Percentiles rank a stretch among this genome's conserved stretches.
Evolutionary conservation across 2,888 invertebrate species (phyloP).

Genomic region (Netelia melanura): DNA sequence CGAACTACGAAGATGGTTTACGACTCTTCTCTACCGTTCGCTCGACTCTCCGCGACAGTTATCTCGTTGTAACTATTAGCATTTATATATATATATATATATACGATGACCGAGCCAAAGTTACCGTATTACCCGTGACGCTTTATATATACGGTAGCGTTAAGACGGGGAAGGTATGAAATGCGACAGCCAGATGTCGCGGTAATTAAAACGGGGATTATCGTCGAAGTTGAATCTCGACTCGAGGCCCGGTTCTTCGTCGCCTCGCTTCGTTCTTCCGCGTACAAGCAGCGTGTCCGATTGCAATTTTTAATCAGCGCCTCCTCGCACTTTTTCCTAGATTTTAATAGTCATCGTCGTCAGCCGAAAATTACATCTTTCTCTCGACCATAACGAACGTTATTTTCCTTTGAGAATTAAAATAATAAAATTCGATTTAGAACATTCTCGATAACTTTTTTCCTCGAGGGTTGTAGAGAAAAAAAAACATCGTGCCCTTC

Average conservation of each 20-base stretch:
- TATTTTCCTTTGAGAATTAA: not conserved
- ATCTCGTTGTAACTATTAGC: conserved; percentile 77
- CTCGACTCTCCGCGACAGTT: conserved; percentile 69
- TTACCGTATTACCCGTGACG: conserved; percentile 43
- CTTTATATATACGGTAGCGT: conserved; percentile 43
- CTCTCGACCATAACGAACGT: not conserved
- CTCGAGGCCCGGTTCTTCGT: conserved; percentile 42
- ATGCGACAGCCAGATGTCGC: conserved; percentile 83
- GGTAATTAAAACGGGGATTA: conserved; percentile 83
- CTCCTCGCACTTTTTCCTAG: conserved; percentile 30
- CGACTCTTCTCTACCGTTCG: conserved; percentile 27
- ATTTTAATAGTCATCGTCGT: conserved; percentile 22
- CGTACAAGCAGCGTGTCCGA: conserved; percentile 59
- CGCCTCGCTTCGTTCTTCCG: conserved; percentile 28
- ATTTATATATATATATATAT: conserved; percentile 16
- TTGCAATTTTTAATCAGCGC: conserved; percentile 62
- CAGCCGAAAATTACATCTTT: not conserved
- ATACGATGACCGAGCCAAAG: conserved; percentile 49
- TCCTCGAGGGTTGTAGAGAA: not conserved
- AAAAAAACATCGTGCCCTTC: not conserved
- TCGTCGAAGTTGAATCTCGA: conserved; percentile 81
- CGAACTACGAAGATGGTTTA: conserved; percentile 43
- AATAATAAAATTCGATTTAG: conserved; percentile 6
- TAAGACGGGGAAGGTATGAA: conserved; percentile 74
- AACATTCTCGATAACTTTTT: not conserved